These are phyloP conservation scores for Thereva unica DNA, from an alignment of 2,888 invertebrate genomes.

Conservation along the genomic window DNA sequence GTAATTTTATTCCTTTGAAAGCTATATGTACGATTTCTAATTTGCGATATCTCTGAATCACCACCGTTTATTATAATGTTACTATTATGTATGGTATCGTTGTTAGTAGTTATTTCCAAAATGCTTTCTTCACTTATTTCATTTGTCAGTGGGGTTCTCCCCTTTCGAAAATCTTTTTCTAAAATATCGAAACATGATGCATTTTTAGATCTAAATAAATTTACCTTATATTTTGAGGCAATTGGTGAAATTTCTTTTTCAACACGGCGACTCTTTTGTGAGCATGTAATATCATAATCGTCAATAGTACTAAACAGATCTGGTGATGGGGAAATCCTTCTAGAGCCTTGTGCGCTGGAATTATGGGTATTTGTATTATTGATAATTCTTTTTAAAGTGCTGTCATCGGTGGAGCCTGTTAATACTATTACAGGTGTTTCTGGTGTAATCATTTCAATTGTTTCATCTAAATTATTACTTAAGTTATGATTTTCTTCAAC, in stretches of 20 bases:
- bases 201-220: constrained; percentile 36
- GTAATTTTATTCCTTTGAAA: constrained; percentile 50
- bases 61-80: constrained; percentile 46
- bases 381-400: neutral
- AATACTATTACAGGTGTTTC: constrained; percentile 27
- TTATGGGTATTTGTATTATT: neutral
- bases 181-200: constrained; percentile 54
- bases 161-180: constrained; percentile 52
- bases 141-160: constrained; percentile 20
- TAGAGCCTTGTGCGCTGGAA: neutral
- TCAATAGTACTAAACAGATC: constrained; percentile 33
- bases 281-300: constrained; percentile 44
- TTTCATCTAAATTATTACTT: too few species aligned
- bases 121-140: constrained; percentile 21
- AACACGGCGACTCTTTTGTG: constrained; percentile 50
- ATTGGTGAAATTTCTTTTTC: constrained; percentile 51
- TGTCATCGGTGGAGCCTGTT: constrained; percentile 29
- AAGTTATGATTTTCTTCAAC: too few species aligned
- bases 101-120: constrained; percentile 19
- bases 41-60: constrained; percentile 50
- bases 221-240: constrained; percentile 44
- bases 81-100: neutral
- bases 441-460: constrained; percentile 7
- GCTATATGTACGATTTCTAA: constrained; percentile 40
- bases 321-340: constrained; percentile 33